phyloP scores from a whole-genome alignment of 2,888 invertebrate species.

The Eristalis intricaria region DNA sequence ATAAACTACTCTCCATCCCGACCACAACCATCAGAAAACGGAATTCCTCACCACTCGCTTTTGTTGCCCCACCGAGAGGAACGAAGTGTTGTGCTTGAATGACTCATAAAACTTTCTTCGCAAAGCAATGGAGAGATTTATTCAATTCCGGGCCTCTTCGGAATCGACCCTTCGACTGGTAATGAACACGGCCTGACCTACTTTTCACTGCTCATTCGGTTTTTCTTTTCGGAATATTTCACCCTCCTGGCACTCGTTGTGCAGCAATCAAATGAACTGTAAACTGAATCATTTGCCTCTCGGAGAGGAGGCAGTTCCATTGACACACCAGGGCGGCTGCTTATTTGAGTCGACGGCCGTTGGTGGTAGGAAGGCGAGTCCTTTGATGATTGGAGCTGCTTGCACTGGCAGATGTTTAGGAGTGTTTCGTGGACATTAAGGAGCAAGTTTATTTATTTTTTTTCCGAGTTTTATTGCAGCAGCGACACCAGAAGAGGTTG shows the following conservation, averaged over 20 bases:
- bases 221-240: not conserved
- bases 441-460: constrained; percentile 9
- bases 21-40: not conserved
- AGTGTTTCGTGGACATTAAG: not conserved
- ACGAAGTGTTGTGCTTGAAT: constrained; percentile 4
- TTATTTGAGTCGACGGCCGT: not conserved
- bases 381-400: not conserved
- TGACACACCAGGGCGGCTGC: constrained; percentile 8
- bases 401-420: constrained; percentile 11
- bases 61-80: not conserved
- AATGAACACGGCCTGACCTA: constrained; percentile 17
- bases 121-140: constrained; percentile 21
- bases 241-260: not conserved
- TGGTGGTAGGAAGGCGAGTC: not conserved
- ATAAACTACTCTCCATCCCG: not conserved
- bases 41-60: not conserved
- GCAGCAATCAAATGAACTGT: constrained; percentile 5
- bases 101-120: constrained; percentile 15
- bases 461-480: not conserved
- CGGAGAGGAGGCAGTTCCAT: not conserved
- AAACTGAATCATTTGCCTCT: constrained; percentile 2
- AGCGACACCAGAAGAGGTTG: not conserved
- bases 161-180: not conserved
- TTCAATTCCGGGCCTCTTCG: not conserved
- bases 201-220: not conserved